phyloP scores from a whole-genome alignment of 2,888 invertebrate genomes.

The Rhingia campestris region DNA sequence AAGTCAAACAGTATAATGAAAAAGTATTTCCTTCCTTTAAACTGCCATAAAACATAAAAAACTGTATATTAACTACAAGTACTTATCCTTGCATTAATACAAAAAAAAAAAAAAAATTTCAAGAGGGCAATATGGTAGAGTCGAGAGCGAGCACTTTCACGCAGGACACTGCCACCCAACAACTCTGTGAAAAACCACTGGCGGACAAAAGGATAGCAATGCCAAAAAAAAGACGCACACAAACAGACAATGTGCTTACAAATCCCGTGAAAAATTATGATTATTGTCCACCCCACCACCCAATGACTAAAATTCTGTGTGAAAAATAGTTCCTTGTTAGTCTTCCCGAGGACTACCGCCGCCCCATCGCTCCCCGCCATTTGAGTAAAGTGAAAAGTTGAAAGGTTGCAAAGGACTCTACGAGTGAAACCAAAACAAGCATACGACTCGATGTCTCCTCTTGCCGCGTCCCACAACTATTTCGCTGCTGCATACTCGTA shows the following conservation, averaged over 20 bases:
- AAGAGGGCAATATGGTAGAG: slow-evolving; percentile 17
- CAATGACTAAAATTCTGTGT: slow-evolving; percentile 16
- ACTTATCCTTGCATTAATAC: neutral
- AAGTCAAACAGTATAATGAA: neutral
- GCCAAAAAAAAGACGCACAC: neutral
- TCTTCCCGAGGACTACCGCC: neutral
- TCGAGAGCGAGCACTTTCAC: slow-evolving; percentile 22
- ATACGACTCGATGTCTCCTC: slow-evolving; percentile 55
- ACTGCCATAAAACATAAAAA: neutral
- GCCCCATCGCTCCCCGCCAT: neutral
- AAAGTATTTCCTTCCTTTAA: neutral
- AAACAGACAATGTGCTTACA: slow-evolving; percentile 18
- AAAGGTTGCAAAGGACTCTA: slow-evolving; percentile 50
- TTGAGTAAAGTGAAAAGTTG: slow-evolving; percentile 55
- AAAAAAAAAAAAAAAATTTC: neutral
- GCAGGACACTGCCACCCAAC: slow-evolving; percentile 6
- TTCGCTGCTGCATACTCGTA: slow-evolving; percentile 10
- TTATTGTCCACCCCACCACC: slow-evolving; percentile 26
- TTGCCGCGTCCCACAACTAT: slow-evolving; percentile 21
- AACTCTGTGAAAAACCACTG: neutral
- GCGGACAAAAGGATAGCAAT: slow-evolving; percentile 17
- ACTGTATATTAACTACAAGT: neutral
- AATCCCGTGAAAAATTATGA: slow-evolving; percentile 44
- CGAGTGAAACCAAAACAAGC: slow-evolving; percentile 40
- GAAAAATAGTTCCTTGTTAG: slow-evolving; percentile 1